Evolutionary conservation across 2,888 invertebrate species (phyloP), one percentile per base, ranked within the genome.

Genomic region (Odontomyia ornata): DNA sequence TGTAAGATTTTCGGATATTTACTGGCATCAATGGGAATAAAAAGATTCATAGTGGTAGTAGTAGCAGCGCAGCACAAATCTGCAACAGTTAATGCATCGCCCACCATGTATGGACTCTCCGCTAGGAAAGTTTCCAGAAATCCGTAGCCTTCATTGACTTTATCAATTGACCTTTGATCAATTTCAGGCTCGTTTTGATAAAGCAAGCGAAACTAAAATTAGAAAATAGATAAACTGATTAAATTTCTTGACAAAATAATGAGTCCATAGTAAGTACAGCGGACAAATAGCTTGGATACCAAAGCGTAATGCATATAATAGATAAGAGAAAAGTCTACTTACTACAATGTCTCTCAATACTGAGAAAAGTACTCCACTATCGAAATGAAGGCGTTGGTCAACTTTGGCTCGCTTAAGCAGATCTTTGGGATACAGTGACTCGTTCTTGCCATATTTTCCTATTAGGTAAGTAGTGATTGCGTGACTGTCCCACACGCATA

Each of bases 301-400:
- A n/a, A n/a, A n/a, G n/a, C n/a, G n/a, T 9, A 13, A 15, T 9
- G 5, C 13, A 9, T 15, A 18, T 52, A 18, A 9, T n/a, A 52
- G 15, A n/a, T n/a, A n/a, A n/a, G n/a, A n/a, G n/a, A n/a, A n/a
- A n/a, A n/a, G n/a, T n/a, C n/a, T 60, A 79, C 75, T 77, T 72
- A 77, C 79, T 21, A 65, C 21, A n/a, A 76, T 27, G 57, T 11
- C 72, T 2, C 71, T 30, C n/a, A 81, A 23, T n/a, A 76, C 76
- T 0, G 75, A 75, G 43, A 82, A 83, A 43, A 85, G 43, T 1
- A 81, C 75, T 0, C 83, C 81, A 1, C 82, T 80, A 30, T 85
- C 84, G 76, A 82, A 85, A 76, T 84, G 82, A 28, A 85, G 73
- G 0, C 85, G 81, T 65, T 85, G 84, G 76, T 85, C 82, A 11